These are phyloP conservation scores for Danio aesculapii DNA, from an alignment of 2,797 vertebrate genomes.

Conservation along the genomic window DNA sequence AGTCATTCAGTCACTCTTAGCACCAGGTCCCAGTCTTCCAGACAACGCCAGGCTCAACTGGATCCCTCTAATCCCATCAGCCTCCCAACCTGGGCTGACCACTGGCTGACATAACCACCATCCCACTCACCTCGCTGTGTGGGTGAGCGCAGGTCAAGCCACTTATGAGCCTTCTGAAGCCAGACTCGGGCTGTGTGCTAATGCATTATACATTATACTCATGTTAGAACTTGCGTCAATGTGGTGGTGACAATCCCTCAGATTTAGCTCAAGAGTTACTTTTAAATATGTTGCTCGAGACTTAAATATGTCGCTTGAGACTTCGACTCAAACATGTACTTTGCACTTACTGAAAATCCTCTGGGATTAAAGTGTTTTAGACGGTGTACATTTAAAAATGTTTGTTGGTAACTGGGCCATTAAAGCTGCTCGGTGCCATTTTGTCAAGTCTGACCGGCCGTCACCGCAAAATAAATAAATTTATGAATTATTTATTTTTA, in stretches of 20 bases:
- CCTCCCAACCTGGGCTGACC: slow-evolving; percentile 39
- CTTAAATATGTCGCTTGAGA: too few species aligned
- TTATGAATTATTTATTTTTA: too few species aligned
- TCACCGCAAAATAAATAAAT: too few species aligned
- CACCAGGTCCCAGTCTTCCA: slow-evolving; percentile 60
- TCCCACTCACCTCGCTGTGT: slow-evolving; percentile 41
- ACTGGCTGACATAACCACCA: slow-evolving; percentile 55
- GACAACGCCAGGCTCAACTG: slow-evolving; percentile 61
- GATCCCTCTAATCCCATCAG: slow-evolving; percentile 61
- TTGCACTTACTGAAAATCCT: too few species aligned
- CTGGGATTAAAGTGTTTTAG: too few species aligned
- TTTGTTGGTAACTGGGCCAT: too few species aligned
- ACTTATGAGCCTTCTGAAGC: slow-evolving; percentile 68
- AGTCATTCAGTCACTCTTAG: slow-evolving; percentile 52
- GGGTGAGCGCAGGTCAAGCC: slow-evolving; percentile 69
- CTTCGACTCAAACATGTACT: background rate
- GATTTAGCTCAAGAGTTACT: background rate
- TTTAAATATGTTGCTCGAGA: background rate
- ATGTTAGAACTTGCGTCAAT: background rate
- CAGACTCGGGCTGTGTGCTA: background rate
- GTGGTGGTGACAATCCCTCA: background rate
- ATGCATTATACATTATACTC: background rate
- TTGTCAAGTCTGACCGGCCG: too few species aligned
- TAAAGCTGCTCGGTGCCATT: too few species aligned
- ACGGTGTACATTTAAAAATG: too few species aligned